A percentile compares a stretch with the other conserved stretches of the same genome.
Conservation (phyloP, 2,113 vertebrate genomes). For the Astatotilapia flaviijosephi region DNA sequence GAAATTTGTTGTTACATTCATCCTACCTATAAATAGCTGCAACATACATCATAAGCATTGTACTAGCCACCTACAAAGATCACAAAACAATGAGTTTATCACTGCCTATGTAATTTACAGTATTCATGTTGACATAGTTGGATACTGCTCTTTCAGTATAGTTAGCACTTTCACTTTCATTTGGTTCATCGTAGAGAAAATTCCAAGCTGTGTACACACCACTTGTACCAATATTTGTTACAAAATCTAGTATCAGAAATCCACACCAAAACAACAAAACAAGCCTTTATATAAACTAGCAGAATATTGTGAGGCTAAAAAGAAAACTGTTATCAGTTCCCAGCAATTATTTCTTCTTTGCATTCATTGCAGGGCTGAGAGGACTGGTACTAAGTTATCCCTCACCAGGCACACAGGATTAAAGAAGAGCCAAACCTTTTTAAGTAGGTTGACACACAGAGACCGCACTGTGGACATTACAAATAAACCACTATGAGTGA, state of each 20-base stretch:
- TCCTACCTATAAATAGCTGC: neutral
- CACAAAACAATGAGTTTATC: neutral
- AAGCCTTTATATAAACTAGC: neutral
- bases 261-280: neutral
- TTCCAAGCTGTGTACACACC: neutral
- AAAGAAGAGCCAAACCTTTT: neutral
- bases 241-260: neutral
- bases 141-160: neutral
- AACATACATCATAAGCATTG: neutral
- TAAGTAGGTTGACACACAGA: neutral
- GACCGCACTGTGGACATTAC: neutral
- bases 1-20: neutral
- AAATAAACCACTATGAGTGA: neutral
- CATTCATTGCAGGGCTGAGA: neutral
- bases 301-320: neutral
- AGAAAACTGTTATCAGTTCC: neutral
- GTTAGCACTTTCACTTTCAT: neutral
- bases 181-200: neutral
- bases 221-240: neutral
- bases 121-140: neutral
- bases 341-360: neutral
- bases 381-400: neutral
- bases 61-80: neutral
- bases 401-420: neutral
- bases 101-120: neutral